A percentile compares a stretch with the other conserved stretches of the same genome.
These are phyloP conservation scores for Aethina tumida DNA, from an alignment of 1,140 invertebrate species.

Conservation along the genomic window DNA sequence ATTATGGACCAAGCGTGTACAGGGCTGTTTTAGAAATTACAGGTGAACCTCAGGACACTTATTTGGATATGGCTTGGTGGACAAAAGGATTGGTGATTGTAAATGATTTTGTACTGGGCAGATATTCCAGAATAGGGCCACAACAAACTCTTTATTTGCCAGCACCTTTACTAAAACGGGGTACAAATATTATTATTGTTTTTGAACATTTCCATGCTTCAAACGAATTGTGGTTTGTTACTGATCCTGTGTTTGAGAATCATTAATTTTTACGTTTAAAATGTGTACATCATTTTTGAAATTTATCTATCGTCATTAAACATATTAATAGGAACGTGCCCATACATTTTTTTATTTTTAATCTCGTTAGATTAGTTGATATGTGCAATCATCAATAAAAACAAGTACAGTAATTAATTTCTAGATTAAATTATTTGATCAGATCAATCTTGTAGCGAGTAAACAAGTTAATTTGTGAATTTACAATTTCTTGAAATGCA, in stretches of 20 bases:
- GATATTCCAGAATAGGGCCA: conserved; percentile 47
- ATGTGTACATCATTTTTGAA: no score
- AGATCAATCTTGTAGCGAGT: no score
- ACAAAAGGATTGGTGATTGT: conserved; percentile 49
- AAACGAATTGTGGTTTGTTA: conserved; percentile 17
- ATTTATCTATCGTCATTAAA: no score
- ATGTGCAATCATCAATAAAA: no score
- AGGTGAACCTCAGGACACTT: conserved; percentile 15
- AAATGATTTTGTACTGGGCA: conserved; percentile 53
- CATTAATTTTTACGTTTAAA: conserved; percentile 5
- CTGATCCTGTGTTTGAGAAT: conserved; percentile 19
- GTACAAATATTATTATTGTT: conserved; percentile 38
- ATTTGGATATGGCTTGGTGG: conserved; percentile 37
- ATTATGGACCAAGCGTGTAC: conserved; percentile 24
- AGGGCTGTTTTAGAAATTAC: conserved; percentile 12
- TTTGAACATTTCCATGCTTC: conserved; percentile 28
- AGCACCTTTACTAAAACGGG: conserved; percentile 40
- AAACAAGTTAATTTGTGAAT: no score
- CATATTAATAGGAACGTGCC: no score
- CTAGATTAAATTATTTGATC: no score
- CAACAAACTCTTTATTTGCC: conserved; percentile 48
- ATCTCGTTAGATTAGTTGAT: no score
- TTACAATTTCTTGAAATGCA: no score
- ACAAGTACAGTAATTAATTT: no score
- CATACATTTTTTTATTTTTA: no score